Percentiles rank a stretch among this genome's conserved stretches.
These are phyloP conservation scores for Eretmocerus hayati DNA, from an alignment of 2,888 invertebrate species.

Conservation along the genomic window DNA sequence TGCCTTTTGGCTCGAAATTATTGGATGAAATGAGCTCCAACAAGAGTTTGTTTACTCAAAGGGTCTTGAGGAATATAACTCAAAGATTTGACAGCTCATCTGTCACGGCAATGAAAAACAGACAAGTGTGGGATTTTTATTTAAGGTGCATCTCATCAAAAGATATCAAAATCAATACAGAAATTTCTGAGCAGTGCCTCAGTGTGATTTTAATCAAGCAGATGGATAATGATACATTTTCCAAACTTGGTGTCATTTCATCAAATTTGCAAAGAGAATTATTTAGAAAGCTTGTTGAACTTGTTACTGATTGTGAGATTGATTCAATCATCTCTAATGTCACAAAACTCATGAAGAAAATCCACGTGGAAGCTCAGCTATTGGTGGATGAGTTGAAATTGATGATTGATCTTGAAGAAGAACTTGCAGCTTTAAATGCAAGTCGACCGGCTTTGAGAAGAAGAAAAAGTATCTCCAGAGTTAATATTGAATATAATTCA, in stretches of 20 bases:
- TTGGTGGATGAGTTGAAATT: constrained; percentile 54
- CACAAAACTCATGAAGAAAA: constrained; percentile 59
- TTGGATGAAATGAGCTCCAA: constrained; percentile 38
- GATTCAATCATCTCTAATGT: constrained; percentile 47
- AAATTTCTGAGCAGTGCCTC: constrained; percentile 45
- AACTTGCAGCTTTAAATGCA: constrained; percentile 4
- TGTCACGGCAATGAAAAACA: constrained; percentile 44
- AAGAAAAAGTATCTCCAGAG: constrained; percentile 14
- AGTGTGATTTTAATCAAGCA: constrained; percentile 52
- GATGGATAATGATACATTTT: constrained; percentile 53
- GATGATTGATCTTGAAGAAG: constrained; percentile 49
- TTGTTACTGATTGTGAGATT: constrained; percentile 38
- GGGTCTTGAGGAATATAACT: constrained; percentile 52
- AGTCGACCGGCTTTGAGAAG: constrained; percentile 1
- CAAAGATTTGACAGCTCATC: constrained; percentile 53
- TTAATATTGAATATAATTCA: constrained; percentile 30
- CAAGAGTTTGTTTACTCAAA: constrained; percentile 46
- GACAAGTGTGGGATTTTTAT: constrained; percentile 56
- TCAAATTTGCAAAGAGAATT: constrained; percentile 30
- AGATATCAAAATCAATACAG: constrained; percentile 45
- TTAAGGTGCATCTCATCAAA: constrained; percentile 52
- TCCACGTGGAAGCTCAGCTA: constrained; percentile 57
- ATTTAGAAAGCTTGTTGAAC: constrained; percentile 35
- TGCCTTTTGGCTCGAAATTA: constrained; percentile 34
- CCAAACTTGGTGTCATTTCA: constrained; percentile 26